Conservation (phyloP, 1,140 invertebrate species). For the Drosophila erecta region DNA sequence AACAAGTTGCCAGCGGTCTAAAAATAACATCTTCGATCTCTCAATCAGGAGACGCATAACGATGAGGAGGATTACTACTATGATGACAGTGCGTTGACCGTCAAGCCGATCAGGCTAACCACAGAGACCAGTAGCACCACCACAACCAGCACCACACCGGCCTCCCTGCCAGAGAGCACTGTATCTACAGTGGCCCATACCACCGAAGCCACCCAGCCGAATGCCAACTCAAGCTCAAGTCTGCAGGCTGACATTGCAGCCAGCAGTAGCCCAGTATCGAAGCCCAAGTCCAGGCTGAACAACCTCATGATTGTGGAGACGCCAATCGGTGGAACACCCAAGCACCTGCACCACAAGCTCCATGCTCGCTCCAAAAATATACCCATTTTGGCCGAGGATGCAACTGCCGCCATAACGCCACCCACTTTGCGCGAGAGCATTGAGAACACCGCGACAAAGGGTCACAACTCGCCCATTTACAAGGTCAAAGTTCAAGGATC, state of each 20-base stretch:
- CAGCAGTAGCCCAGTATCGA: constrained; percentile 14
- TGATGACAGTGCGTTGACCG: constrained; percentile 78
- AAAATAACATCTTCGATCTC: constrained; percentile 57
- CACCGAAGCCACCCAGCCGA: background rate
- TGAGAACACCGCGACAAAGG: constrained; percentile 63
- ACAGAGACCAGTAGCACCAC: constrained; percentile 34
- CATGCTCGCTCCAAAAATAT: constrained; percentile 59
- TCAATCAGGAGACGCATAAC: constrained; percentile 70
- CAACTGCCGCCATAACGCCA: constrained; percentile 7
- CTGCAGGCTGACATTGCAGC: constrained; percentile 60
- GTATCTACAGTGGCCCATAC: background rate
- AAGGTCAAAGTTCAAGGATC: constrained; percentile 76
- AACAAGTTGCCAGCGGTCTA: constrained; percentile 31
- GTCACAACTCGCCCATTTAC: constrained; percentile 72
- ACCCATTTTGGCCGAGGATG: constrained; percentile 25
- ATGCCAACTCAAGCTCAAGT: constrained; percentile 46
- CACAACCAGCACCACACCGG: constrained; percentile 16
- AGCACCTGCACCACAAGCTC: constrained; percentile 16
- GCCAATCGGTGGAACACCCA: constrained; percentile 36
- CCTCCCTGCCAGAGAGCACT: constrained; percentile 5
- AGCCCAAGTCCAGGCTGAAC: constrained; percentile 44
- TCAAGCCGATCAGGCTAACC: constrained; percentile 72
- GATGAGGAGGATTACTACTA: constrained; percentile 81
- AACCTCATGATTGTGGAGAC: constrained; percentile 69
- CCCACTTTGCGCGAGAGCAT: constrained; percentile 39